These are phyloP conservation scores for Coleophora deauratella DNA, from an alignment of 2,888 invertebrate species.

Conservation along the genomic window DNA sequence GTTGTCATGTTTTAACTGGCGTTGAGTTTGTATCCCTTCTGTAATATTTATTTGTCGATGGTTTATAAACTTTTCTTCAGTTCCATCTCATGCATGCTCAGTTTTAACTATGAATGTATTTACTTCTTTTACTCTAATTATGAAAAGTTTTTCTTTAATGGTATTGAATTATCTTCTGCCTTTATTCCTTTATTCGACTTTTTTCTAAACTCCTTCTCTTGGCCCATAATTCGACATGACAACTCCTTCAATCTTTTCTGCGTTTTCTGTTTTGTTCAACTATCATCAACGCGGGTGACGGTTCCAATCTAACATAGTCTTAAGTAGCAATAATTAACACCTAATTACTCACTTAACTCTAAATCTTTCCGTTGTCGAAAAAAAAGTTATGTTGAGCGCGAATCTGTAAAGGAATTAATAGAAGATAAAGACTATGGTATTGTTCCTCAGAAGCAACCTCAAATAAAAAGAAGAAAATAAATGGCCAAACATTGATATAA, in stretches of 20 bases:
- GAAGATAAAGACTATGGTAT: too few species aligned
- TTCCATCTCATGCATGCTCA: not conserved
- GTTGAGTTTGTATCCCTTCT: not conserved
- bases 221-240: not conserved
- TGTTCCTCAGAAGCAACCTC: too few species aligned
- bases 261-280: not conserved
- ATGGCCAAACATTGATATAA: too few species aligned
- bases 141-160: not conserved
- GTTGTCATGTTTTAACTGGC: conserved; percentile 23
- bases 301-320: conserved; percentile 29
- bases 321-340: conserved; percentile 30
- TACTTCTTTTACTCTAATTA: too few species aligned
- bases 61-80: not conserved
- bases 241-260: conserved; percentile 1
- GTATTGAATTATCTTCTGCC: not conserved
- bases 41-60: not conserved
- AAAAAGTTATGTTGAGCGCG: not conserved
- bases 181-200: too few species aligned
- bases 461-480: too few species aligned
- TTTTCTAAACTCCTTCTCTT: too few species aligned
- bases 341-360: conserved; percentile 9
- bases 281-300: conserved; percentile 9
- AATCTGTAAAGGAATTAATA: too few species aligned
- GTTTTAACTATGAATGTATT: too few species aligned
- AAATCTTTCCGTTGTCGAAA: not conserved